Evolutionary conservation across 2,888 invertebrate genomes (phyloP).

Genomic region (Stenchaetothrips biformis): DNA sequence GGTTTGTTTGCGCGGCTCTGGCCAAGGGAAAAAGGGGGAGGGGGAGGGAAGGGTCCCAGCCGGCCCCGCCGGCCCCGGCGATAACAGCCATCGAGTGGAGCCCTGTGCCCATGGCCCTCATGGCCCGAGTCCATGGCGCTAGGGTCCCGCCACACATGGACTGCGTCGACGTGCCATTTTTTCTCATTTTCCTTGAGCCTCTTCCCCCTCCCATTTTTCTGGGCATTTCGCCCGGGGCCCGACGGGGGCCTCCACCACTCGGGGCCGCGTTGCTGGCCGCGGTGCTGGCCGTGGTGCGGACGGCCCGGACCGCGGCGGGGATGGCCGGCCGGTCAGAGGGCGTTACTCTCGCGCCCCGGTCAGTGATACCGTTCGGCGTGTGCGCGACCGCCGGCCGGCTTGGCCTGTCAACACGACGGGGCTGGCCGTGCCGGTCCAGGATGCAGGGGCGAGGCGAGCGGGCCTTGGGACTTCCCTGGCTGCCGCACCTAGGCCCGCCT

Average conservation of each 20-base stretch:
- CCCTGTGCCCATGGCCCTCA: neutral
- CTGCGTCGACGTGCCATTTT: neutral
- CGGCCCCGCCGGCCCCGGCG: neutral
- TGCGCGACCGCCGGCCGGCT: neutral
- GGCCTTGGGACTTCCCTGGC: too few species aligned
- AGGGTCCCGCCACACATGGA: neutral
- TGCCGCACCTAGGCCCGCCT: too few species aligned
- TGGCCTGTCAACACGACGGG: neutral
- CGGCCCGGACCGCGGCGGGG: neutral
- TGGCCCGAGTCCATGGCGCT: neutral
- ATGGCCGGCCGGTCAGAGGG: neutral
- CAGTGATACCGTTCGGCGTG: neutral
- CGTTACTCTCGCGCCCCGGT: neutral
- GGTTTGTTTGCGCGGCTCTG: slow-evolving; percentile 24
- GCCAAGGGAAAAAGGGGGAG: neutral
- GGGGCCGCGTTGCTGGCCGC: neutral
- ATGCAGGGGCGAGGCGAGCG: neutral
- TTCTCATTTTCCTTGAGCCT: neutral
- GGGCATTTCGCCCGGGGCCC: neutral
- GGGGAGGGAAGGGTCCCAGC: neutral
- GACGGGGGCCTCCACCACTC: neutral
- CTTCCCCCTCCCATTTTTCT: neutral
- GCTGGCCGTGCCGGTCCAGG: neutral
- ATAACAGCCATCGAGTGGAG: neutral
- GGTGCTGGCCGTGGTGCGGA: neutral